A percentile compares a stretch with the other conserved stretches of the same genome.
Evolutionary conservation across 2,888 invertebrate genomes (phyloP).

Genomic region (Paralinhomoeus sp.): DNA sequence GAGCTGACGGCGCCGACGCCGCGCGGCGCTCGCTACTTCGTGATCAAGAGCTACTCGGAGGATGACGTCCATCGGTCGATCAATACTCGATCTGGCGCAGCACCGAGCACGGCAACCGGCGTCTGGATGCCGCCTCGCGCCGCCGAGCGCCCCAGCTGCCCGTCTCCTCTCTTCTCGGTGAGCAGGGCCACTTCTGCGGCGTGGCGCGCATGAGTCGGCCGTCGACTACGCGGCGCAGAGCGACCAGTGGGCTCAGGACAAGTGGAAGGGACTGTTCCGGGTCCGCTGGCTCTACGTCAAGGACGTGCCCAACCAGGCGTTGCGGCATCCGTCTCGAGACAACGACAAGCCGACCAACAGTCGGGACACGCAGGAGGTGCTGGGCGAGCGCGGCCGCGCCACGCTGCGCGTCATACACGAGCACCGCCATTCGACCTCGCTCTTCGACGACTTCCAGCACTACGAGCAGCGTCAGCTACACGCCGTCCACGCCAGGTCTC

Average conservation of each 20-base stretch:
- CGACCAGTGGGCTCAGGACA: slow-evolving; percentile 94
- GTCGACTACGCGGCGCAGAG: slow-evolving; percentile 77
- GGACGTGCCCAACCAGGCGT: slow-evolving; percentile 71
- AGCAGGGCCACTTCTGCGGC: slow-evolving; percentile 93
- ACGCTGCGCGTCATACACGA: slow-evolving; percentile 71
- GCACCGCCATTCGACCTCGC: slow-evolving; percentile 72
- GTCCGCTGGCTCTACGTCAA: slow-evolving; percentile 98
- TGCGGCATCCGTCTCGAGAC: slow-evolving; percentile 78
- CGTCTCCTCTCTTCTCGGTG: slow-evolving; percentile 86
- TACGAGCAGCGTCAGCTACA: slow-evolving; percentile 87
- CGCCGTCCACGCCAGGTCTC: too few relatives aligned
- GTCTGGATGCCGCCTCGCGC: slow-evolving; percentile 41
- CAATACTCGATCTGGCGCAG: slow-evolving; percentile 99
- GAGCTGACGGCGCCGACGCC: too few relatives aligned
- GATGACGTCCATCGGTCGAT: slow-evolving; percentile 84
- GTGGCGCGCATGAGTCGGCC: slow-evolving; percentile 90
- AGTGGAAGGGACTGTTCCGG: too few relatives aligned
- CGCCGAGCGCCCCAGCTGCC: slow-evolving; percentile 49
- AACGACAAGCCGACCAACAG: slow-evolving; percentile 95
- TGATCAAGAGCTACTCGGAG: slow-evolving; percentile 92
- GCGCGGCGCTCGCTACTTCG: slow-evolving; percentile 58
- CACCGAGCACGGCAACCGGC: slow-evolving; percentile 84
- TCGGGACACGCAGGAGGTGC: slow-evolving; percentile 89
- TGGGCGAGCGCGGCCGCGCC: slow-evolving; percentile 66
- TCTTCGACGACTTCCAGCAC: slow-evolving; percentile 92